These are phyloP conservation scores for Rapana venosa DNA, from an alignment of 2,888 invertebrate genomes.

Conservation along the genomic window DNA sequence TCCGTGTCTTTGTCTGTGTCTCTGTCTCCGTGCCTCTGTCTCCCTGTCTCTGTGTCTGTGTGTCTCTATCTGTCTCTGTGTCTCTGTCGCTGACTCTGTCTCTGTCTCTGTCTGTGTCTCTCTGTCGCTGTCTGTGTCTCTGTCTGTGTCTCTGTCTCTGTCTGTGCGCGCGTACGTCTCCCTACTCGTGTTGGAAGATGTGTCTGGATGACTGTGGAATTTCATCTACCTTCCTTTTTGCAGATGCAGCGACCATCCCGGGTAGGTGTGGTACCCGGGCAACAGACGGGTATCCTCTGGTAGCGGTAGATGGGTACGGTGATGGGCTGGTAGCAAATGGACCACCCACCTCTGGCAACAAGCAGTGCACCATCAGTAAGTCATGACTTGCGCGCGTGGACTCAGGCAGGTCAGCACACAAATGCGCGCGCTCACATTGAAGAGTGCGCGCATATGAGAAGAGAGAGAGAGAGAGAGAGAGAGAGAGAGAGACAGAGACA, in stretches of 20 bases:
- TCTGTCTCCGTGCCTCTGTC: neutral
- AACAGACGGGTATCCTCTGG: constrained; percentile 37
- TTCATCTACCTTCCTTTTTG: neutral
- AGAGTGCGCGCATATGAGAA: neutral
- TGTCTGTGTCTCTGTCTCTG: neutral
- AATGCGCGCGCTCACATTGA: no score
- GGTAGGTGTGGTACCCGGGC: constrained; percentile 13
- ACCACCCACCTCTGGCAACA: constrained; percentile 32
- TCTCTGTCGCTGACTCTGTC: neutral
- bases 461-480: neutral
- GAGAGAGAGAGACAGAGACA: neutral
- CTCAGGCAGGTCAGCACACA: no score
- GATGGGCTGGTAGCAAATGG: constrained; percentile 26
- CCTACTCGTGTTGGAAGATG: no score
- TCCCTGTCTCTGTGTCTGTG: neutral
- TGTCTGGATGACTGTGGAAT: no score
- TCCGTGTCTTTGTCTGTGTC: neutral
- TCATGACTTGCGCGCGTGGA: no score
- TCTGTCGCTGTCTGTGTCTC: neutral
- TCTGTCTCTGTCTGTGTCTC: neutral
- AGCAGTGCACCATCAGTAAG: neutral
- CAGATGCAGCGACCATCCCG: constrained; percentile 20
- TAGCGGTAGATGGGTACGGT: constrained; percentile 32
- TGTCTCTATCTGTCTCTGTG: neutral
- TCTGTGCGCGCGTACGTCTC: no score